phyloP scores from a whole-genome alignment of 1,140 invertebrate species.

The Rhizoglyphus robini region DNA sequence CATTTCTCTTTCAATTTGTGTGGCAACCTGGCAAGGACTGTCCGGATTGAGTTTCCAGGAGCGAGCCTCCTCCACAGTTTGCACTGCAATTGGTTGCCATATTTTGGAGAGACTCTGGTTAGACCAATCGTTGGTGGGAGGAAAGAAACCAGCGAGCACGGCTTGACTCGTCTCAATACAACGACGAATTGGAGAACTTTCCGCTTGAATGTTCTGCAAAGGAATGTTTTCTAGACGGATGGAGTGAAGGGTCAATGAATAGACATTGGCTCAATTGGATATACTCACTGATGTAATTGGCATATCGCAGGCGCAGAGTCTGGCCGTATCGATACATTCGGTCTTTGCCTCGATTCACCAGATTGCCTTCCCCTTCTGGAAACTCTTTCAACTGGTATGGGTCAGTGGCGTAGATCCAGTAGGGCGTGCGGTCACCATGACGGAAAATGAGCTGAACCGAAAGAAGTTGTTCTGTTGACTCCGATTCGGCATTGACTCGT shows the following conservation, averaged over 20 bases:
- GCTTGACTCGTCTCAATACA: slow-evolving; percentile 16
- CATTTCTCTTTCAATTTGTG: not conserved
- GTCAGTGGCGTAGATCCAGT: not conserved
- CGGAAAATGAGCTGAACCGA: slow-evolving; percentile 1
- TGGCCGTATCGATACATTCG: not conserved
- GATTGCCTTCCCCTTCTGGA: not conserved
- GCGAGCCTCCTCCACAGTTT: not conserved
- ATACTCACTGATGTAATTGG: not conserved
- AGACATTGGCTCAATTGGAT: not conserved
- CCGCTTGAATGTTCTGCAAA: not conserved
- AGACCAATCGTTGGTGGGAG: not conserved
- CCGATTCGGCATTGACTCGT: not conserved
- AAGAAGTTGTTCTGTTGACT: not conserved
- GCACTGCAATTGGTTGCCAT: slow-evolving; percentile 18
- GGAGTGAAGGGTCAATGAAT: not conserved
- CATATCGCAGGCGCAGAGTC: not conserved
- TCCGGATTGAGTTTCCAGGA: not conserved
- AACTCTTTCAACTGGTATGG: not conserved
- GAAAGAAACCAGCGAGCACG: slow-evolving; percentile 12
- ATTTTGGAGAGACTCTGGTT: not conserved
- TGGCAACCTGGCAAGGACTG: not conserved
- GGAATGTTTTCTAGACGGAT: not conserved
- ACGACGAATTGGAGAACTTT: not conserved
- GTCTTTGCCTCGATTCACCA: slow-evolving; percentile 1
- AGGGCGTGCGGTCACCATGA: slow-evolving; percentile 12